Base-by-base conservation (phyloP, 2,797 vertebrate genomes). In the Coluber constrictor region DNA sequence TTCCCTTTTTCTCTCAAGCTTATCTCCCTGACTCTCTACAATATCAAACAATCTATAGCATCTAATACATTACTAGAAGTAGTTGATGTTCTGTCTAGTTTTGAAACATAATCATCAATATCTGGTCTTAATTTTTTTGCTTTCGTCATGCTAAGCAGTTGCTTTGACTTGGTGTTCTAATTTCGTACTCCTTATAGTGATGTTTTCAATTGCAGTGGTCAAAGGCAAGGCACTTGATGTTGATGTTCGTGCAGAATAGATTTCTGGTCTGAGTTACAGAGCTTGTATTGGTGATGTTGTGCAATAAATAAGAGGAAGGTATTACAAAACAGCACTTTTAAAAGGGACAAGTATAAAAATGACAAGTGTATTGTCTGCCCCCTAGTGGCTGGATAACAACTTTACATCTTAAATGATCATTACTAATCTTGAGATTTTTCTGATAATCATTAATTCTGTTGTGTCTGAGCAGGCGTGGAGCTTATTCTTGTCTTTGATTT, bases 321-420 rank as follows among this genome's bases (percentile, higher is more conserved):
- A 10, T 37, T 70, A 16, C 70, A 37, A 74, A 74, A 16, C 32
- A 70, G 37, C 88, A 57, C 87, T 86, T 43, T 25, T 37, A 37
- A 56, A 90, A 88, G 25, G 12, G 9, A 27, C 47, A n/a, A 32
- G 13, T 47, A 5, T 1, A 63, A 37, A 60, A 87, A 5, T 59
- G 25, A 43, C 92, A 94, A 88, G 0, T 94, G 91, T 92, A 0
- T 91, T 90, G 57, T 93, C 79, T 96, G 96, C 96, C 96, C 96
- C 94, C 96, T 96, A 15, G 94, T 96, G 95, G 94, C 93, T 94
- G 91, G n/a, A 89, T 16, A 88, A 43, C 25, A 66, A 87, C 0
- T n/a, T 83, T 70, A 91, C 87, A 93, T 6, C 29, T 86, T 15
- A 8, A 0, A 27, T 3, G 2, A 0, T 20, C 2, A 29, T 66